Base-by-base conservation (phyloP, 2,113 vertebrate species). In the Galbula dea region DNA sequence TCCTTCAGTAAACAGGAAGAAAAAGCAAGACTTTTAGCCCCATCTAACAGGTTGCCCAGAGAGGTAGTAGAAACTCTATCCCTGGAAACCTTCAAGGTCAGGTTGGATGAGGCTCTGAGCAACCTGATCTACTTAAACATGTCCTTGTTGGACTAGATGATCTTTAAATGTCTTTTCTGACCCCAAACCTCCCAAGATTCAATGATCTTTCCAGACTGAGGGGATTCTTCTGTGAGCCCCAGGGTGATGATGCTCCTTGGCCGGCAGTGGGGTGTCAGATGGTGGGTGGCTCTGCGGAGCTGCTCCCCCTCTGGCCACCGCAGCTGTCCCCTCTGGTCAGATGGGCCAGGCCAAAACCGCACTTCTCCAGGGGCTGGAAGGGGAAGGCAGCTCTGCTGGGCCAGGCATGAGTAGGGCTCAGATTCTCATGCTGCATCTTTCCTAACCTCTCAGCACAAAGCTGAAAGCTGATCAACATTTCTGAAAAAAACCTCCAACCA, bases 201-300 rank as follows among this genome's bases (percentile, higher is more conserved):
- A 11, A 58, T 23, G 57, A 58, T 23, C 57, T 58, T 34, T 36
- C n/a, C 57, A 23, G 16, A n/a, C 61, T 24, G 32, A 75, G 34
- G 3, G 11, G 22, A 14, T 55, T 4, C 12, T 73, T 55, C 81
- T 49, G 19, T 7, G 6, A 63, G 23, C 20, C 5, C 9, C 46
- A 29, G 18, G 26, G 15, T n/a, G n/a, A 4, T 0, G 7, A 48
- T 43, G 17, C 6, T 43, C 10, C 1, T 6, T 16, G 16, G 12
- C 6, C 0, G 0, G 23, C 9, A 29, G 49, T 9, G 27, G 57
- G 15, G 27, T 46, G 22, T 32, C 3, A 15, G 5, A 21, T 7
- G 2, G 6, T 34, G 16, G 61, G 12, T 58, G 57, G 32, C 32
- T 57, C 32, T 57, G 32, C 19, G 11, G 55, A 57, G 55, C 55